Base-by-base conservation (phyloP, 2,113 vertebrate genomes). In the Apistogramma diplotaenia region DNA sequence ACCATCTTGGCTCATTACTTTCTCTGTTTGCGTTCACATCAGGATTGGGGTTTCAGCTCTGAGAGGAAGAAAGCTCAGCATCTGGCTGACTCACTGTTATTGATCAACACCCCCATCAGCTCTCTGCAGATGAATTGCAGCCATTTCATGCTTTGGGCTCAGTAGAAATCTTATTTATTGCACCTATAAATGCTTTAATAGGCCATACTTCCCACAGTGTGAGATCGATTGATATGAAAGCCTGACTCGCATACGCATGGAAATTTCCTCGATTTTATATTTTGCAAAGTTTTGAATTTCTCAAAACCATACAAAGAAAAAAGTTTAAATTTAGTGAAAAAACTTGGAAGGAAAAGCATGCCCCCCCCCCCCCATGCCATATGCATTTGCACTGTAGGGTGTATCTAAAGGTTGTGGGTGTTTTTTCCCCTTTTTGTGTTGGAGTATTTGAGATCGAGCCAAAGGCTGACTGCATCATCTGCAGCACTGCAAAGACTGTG, bases 161-260 rank as follows among this genome's bases (percentile, higher is more conserved):
- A 82, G 67, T 78, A 78, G 73, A 59, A 85, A 13, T 16, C n/a
- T 1, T 78, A 78, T 86, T 85, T 78, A 82, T 78, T 67, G 53
- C 25, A 78, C 40, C 54, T 82, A 82, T 72, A 74, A 71, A 81
- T 0, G 1, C 5, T 67, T 82, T 74, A 78, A 79, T 75, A 37
- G 54, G 31, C 79, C 75, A 31, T 61, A 60, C 33, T 6, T 85
- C 33, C 43, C 54, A 70, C 78, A 33, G 74, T 3, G 3, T 13
- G 11, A 60, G 25, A 60, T 77, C 65, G 3, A 65, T 37, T 49
- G 49, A 76, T 49, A 73, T 8, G 33, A 72, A 80, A 29, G 8
- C 8, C 3, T 12, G 54, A 70, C 59, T 33, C 5, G n/a, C 43
- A 13, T 70, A 70, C 49, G 65, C 25, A 70, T 49, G 43, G 27